Percentiles rank a stretch among this genome's conserved stretches.
Evolutionary conservation across 2,888 invertebrate species (phyloP).

Genomic region (Drosophila percnosoma): DNA sequence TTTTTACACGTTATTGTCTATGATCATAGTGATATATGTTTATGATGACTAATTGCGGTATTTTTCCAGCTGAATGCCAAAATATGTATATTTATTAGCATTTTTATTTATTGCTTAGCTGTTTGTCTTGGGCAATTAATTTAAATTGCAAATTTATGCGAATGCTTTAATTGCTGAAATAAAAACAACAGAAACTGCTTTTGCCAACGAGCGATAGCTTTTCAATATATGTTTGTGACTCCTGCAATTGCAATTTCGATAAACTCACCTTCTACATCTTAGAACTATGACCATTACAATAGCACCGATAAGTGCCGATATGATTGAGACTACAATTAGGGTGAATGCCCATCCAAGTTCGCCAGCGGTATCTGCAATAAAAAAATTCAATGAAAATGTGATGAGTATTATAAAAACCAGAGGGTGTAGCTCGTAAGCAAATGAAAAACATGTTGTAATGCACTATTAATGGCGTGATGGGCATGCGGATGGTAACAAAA

Average conservation of each 20-base stretch:
- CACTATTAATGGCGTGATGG: constrained; percentile 64
- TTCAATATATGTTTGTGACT: neutral
- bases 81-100: constrained; percentile 66
- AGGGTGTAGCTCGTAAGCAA: constrained; percentile 30
- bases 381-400: constrained; percentile 46
- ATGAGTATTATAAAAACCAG: constrained; percentile 45
- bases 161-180: constrained; percentile 29
- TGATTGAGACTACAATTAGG: constrained; percentile 89
- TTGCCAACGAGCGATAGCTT: neutral
- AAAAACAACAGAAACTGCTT: constrained; percentile 10
- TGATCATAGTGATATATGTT: constrained; percentile 25
- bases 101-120: constrained; percentile 50
- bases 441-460: constrained; percentile 38
- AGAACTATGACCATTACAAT: constrained; percentile 90
- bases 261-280: constrained; percentile 87
- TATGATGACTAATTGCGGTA: constrained; percentile 73
- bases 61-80: constrained; percentile 73
- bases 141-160: constrained; percentile 67
- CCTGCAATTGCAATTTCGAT: neutral
- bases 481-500: constrained; percentile 64
- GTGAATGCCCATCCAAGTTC: constrained; percentile 88
- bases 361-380: constrained; percentile 83
- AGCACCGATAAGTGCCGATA: constrained; percentile 90
- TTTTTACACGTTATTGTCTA: constrained; percentile 3
- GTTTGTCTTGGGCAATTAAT: constrained; percentile 66